Base-by-base conservation (phyloP, 35 echinoderm and acorn worm species). In the Nesometra sesokonis region DNA sequence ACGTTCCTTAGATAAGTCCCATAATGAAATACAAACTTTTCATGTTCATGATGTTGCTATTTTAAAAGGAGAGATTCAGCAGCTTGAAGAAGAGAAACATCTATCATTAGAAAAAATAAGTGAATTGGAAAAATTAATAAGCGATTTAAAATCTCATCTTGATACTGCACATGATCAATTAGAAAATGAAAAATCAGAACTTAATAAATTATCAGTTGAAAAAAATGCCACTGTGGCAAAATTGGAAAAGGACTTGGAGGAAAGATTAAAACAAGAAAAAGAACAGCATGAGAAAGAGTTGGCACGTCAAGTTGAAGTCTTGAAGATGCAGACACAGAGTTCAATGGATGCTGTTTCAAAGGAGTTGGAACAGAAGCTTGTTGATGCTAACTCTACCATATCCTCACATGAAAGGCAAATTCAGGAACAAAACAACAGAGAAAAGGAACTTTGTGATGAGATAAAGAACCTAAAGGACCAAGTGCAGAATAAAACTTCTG, bases 261-360 rank as follows among this genome's bases (percentile, higher is more conserved):
- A 94, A 33, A 86, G 46, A 21, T 52, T 94, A 30, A 47, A 88
- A 35, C 33, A 84, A 35, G 91, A 93, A 40, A 88, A 83, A 77
- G 84, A 87, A 17, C 76, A 97, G 86, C 85, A 90, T 33, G 84
- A 90, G 40, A 97, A 88, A 35, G 91, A 91, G 79, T 46, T 97
- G 35, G 88, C 86, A 29, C 77, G 82, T 32, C 86, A 90, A 34
- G 17, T 97, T 36, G 89, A 93, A 47, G 57, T 86, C 31, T 40
- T 84, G 23, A 91, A 93, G 84, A 38, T 86, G 31, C 91, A 97
- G 77, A 97, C 80, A 31, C 88, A 93, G 80, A 93, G 89, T 85
- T 91, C 89, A 7, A 82, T 97, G 31, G 77, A 81, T 80, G 94
- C 93, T 31, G 80, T 97, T 9, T 35, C 87, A 7, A 80, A 83